A percentile compares a stretch with the other conserved stretches of the same genome.
These are phyloP conservation scores for Mandrillus leucophaeus DNA, from an alignment of 2,113 vertebrate species.

Conservation along the genomic window DNA sequence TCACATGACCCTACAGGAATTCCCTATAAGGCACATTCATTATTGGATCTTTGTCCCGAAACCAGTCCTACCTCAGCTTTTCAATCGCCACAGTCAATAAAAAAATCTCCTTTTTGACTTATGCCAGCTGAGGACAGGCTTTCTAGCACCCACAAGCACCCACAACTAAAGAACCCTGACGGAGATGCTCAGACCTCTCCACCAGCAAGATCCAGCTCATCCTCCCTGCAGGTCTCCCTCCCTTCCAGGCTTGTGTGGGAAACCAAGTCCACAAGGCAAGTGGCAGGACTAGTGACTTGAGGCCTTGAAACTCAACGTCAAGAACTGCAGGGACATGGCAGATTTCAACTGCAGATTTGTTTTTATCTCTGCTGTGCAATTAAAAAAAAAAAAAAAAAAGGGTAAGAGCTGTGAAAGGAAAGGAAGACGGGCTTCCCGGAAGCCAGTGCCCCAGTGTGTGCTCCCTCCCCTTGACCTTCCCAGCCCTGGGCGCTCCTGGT, in stretches of 20 bases:
- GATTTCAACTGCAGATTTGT: not conserved
- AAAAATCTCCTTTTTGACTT: not conserved
- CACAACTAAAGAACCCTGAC: accelerated
- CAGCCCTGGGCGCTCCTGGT: not conserved
- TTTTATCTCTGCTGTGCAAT: not conserved
- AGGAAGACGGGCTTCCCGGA: not conserved
- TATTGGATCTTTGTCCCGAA: not conserved
- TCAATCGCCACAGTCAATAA: not conserved
- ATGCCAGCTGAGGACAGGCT: not conserved
- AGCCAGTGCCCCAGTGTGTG: not conserved
- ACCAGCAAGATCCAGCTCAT: not conserved
- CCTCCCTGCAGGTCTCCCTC: not conserved
- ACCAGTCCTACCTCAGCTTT: too few relatives aligned
- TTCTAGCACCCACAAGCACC: not conserved
- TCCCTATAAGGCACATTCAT: not conserved
- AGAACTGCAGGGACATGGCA: not conserved
- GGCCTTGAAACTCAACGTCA: not conserved
- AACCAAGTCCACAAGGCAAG: not conserved
- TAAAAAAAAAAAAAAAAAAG: not conserved
- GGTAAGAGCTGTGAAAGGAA: not conserved
- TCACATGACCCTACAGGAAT: not conserved
- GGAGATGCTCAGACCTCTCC: accelerated
- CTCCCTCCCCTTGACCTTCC: not conserved
- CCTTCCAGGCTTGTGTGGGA: not conserved
- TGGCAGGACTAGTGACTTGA: accelerated